Base-by-base conservation (phyloP, 2,888 invertebrate genomes). In the Merodon equestris region DNA sequence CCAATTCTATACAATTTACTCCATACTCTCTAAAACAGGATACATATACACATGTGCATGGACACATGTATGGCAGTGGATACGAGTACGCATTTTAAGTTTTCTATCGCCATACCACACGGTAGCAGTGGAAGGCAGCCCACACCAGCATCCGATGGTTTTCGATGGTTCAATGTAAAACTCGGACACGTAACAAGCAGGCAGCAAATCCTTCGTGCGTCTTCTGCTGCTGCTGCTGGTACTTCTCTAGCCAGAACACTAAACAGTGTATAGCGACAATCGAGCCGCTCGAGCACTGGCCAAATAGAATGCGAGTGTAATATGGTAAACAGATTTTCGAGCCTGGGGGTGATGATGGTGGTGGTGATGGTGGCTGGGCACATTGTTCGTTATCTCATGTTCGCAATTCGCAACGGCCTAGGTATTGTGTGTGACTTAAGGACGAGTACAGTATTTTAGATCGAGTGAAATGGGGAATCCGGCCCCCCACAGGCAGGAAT, bases 391-490 rank as follows among this genome's bases (percentile, higher is more conserved):
- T 79, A 79, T 79, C 79, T 79, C 79, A 74, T 79, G 74, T 74
- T 74, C 60, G 58, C 79, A 79, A 79, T 74, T 79, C 79, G 79
- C 79, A 79, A 79, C 68, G 74, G 68, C 68, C 63, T 68, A 74
- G 73, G 74, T 74, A 79, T 79, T 79, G 79, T 79, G 68, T 79
- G 79, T 74, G 79, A 79, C 74, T 79, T 79, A 74, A 79, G 79
- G 74, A 68, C 79, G 74, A 79, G 74, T 70, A 79, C 27, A 27
- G 27, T 7, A 27, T 74, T 79, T 79, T 79, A 79, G 79, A 79
- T 63, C 64, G 63, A 54, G 68, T n/a, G n/a, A n/a, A n/a, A n/a
- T n/a, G n/a, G n/a, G n/a, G n/a, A n/a, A n/a, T 63, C 50, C 45
- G 38, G 34, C 47, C 44, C 45, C 42, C 54, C 51, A 42, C 27